Conservation (phyloP, 2,888 invertebrate genomes). For the Thera britannica region DNA sequence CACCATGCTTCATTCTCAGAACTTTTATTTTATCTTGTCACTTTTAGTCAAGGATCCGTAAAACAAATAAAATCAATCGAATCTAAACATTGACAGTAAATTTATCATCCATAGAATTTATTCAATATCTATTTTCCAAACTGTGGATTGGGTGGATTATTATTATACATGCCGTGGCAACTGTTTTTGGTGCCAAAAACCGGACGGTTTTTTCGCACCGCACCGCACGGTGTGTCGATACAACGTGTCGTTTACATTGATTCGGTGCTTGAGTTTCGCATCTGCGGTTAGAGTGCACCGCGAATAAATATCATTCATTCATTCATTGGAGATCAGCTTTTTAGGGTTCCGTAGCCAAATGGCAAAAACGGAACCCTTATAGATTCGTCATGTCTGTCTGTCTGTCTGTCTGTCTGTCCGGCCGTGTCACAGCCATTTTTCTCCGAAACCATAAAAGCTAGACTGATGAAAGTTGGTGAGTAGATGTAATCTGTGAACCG, state of each 20-base stretch:
- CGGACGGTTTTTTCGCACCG: not conserved
- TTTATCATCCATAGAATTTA: not conserved
- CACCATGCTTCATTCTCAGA: too few relatives aligned
- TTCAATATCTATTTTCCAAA: not conserved
- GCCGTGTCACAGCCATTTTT: too few relatives aligned
- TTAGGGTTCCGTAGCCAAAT: too few relatives aligned
- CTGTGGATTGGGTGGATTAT: not conserved
- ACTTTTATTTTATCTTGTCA: too few relatives aligned
- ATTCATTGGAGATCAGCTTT: conserved; percentile 14
- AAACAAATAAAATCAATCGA: not conserved
- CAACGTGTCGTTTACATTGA: conserved; percentile 58
- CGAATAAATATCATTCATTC: conserved; percentile 23
- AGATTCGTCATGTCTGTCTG: too few relatives aligned
- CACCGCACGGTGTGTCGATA: conserved; percentile 15
- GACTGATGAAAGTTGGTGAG: too few relatives aligned
- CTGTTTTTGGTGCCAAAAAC: not conserved
- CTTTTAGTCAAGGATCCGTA: not conserved
- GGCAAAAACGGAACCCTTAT: too few relatives aligned
- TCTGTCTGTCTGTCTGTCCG: too few relatives aligned
- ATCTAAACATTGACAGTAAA: not conserved
- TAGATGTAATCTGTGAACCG: too few relatives aligned
- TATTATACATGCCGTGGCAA: not conserved
- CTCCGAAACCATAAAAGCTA: too few relatives aligned
- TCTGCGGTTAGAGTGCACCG: conserved; percentile 24
- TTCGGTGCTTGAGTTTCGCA: conserved; percentile 58